These are phyloP conservation scores for Ennomos quercinarius DNA, from an alignment of 2,888 invertebrate genomes.

Conservation along the genomic window DNA sequence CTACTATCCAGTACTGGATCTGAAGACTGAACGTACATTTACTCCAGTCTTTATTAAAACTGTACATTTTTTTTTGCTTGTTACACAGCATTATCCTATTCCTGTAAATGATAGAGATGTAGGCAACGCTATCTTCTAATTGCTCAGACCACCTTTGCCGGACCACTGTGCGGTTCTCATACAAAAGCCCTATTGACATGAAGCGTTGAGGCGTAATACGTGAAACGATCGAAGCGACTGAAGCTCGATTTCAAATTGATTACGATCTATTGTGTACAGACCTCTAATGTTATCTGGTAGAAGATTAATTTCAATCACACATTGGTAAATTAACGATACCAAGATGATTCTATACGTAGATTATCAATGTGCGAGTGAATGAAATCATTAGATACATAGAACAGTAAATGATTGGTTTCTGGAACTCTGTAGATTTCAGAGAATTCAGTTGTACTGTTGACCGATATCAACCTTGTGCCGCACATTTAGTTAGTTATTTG, in stretches of 20 bases:
- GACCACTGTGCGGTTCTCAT: constrained; percentile 67
- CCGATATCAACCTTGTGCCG: too few species aligned
- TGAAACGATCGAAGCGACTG: constrained; percentile 52
- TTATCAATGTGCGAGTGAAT: background rate
- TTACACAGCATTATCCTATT: constrained; percentile 33
- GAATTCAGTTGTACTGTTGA: too few species aligned
- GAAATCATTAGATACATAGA: background rate
- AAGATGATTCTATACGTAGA: background rate
- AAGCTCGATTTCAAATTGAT: constrained; percentile 56
- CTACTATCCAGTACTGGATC: too few species aligned
- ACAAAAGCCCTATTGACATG: constrained; percentile 72
- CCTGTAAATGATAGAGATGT: constrained; percentile 44
- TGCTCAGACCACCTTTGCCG: constrained; percentile 69
- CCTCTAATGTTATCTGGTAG: constrained; percentile 15
- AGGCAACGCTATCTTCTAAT: constrained; percentile 71
- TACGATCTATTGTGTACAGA: constrained; percentile 41
- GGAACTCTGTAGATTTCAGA: too few species aligned
- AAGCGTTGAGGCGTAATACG: constrained; percentile 59
- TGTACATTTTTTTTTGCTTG: background rate
- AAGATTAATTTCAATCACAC: constrained; percentile 23
- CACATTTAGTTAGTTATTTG: too few species aligned
- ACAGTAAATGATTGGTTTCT: background rate
- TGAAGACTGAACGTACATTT: too few species aligned
- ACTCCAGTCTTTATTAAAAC: too few species aligned
- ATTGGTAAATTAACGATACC: background rate